phyloP scores from a whole-genome alignment of 35 echinoderm and acorn worm species.

The Patiria miniata region DNA sequence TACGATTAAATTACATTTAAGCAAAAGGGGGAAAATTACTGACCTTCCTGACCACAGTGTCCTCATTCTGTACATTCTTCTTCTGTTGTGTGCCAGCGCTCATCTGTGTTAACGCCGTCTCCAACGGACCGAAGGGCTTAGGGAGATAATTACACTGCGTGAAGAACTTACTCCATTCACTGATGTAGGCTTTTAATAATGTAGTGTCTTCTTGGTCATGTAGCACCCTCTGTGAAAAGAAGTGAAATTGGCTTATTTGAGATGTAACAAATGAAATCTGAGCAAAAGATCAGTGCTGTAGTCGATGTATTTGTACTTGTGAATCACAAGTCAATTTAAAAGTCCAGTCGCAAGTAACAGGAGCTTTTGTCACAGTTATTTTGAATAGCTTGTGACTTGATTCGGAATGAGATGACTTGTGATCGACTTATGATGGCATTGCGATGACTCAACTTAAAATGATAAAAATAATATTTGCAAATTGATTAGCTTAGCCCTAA shows the following conservation, averaged over 20 bases:
- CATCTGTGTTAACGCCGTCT: slow-evolving; percentile 63
- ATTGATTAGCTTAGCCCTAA: no score
- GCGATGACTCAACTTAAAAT: no score
- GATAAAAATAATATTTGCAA: no score
- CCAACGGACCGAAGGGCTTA: slow-evolving; percentile 80
- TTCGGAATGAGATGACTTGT: no score
- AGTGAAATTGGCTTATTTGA: background rate
- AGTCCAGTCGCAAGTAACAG: no score
- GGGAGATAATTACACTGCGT: slow-evolving; percentile 93
- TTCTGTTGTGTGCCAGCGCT: slow-evolving; percentile 69
- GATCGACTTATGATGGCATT: no score
- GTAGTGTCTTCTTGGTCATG: slow-evolving; percentile 91
- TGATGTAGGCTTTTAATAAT: slow-evolving; percentile 87
- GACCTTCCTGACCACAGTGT: slow-evolving; percentile 95
- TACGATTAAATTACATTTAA: no score
- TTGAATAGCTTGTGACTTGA: no score
- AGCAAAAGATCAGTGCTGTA: background rate
- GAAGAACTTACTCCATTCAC: slow-evolving; percentile 97
- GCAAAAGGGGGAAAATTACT: no score
- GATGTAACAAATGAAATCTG: no score
- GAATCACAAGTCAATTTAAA: background rate
- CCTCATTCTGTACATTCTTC: slow-evolving; percentile 72
- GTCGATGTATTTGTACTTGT: background rate
- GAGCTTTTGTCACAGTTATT: no score
- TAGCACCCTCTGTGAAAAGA: slow-evolving; percentile 68